phyloP scores from a whole-genome alignment of 1,140 invertebrate genomes.

The Drosophila elegans region DNA sequence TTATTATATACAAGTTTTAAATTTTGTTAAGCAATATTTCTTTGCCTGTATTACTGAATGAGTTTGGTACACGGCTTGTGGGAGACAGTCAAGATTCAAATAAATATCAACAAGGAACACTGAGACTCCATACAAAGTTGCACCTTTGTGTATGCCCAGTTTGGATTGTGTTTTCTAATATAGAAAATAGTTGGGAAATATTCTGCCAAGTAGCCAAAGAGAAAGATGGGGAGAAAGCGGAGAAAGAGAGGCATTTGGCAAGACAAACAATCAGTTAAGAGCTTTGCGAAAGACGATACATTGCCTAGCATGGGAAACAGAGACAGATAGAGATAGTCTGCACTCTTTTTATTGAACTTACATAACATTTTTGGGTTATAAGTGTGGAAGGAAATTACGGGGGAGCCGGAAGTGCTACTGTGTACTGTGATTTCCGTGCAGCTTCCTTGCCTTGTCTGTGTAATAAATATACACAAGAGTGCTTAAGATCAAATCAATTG shows the following conservation, averaged over 20 bases:
- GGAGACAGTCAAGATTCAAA: conserved; percentile 81
- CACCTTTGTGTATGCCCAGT: conserved; percentile 69
- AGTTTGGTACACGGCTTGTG: conserved; percentile 39
- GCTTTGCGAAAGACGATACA: conserved; percentile 66
- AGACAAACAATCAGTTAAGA: conserved; percentile 83
- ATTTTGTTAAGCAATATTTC: not conserved
- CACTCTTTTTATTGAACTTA: conserved; percentile 74
- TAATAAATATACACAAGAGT: conserved; percentile 78
- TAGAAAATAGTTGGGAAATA: conserved; percentile 82
- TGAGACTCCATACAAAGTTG: conserved; percentile 43
- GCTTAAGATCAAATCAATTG: conserved; percentile 83
- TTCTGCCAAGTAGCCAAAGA: conserved; percentile 73
- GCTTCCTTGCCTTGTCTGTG: conserved; percentile 58
- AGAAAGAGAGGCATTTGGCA: conserved; percentile 68
- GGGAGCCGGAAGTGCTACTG: conserved; percentile 56
- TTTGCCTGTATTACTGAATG: not conserved
- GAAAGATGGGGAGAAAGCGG: conserved; percentile 40
- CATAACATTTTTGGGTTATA: conserved; percentile 66
- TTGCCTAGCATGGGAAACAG: conserved; percentile 24
- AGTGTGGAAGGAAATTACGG: conserved; percentile 48
- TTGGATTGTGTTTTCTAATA: conserved; percentile 77
- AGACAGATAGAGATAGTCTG: conserved; percentile 39
- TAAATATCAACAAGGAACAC: conserved; percentile 74
- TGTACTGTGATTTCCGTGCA: conserved; percentile 75
- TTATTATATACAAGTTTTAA: not conserved